Evolutionary conservation across 2,888 invertebrate species (phyloP).

Genomic region (Drosophila affinis): DNA sequence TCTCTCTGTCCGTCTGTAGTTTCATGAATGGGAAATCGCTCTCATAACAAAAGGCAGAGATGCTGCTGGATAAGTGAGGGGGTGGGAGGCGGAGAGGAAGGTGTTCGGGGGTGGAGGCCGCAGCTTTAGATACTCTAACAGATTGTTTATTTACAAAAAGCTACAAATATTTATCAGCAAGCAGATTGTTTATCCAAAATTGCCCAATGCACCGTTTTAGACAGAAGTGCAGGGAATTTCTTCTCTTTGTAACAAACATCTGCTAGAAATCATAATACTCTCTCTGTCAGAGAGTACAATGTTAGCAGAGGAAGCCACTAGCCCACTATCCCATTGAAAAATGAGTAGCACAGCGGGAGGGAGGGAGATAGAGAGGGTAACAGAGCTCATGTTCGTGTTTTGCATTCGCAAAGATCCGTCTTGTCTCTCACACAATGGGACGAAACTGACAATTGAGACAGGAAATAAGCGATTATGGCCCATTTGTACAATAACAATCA

Average conservation of each 20-base stretch:
- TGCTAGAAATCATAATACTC: background rate
- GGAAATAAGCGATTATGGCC: slow-evolving; percentile 63
- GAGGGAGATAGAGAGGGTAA: background rate
- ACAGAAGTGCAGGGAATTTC: background rate
- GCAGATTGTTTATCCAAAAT: background rate
- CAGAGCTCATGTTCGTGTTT: slow-evolving; percentile 51
- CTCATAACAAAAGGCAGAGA: slow-evolving; percentile 11
- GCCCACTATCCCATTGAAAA: background rate
- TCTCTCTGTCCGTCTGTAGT: slow-evolving; percentile 37
- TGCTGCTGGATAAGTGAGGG: background rate
- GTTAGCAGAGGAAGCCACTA: background rate
- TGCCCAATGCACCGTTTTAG: background rate
- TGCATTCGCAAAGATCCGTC: slow-evolving; percentile 51
- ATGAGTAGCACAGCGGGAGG: background rate
- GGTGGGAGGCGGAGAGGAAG: background rate
- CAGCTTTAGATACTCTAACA: slow-evolving; percentile 1
- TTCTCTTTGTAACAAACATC: background rate
- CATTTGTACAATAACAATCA: slow-evolving; percentile 49
- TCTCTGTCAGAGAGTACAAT: background rate
- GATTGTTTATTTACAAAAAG: background rate
- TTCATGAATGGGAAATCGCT: slow-evolving; percentile 58
- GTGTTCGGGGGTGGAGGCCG: too few species aligned
- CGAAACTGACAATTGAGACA: slow-evolving; percentile 40
- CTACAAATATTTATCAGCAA: background rate
- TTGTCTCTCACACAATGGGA: slow-evolving; percentile 7